These are phyloP conservation scores for Atta cephalotes DNA, from an alignment of 1,140 invertebrate genomes.

Conservation along the genomic window DNA sequence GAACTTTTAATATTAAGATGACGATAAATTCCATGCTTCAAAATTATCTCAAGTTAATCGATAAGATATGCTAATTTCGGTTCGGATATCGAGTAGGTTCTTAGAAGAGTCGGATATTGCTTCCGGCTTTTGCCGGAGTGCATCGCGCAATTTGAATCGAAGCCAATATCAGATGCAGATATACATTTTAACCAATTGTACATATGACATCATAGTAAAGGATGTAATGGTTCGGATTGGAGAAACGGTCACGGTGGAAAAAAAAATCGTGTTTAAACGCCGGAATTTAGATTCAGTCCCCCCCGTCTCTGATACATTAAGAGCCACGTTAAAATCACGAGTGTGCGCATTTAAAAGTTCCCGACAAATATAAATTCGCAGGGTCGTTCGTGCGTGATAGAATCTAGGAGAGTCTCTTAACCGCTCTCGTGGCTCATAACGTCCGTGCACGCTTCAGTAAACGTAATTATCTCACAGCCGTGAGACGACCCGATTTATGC, in stretches of 20 bases:
- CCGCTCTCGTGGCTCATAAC: slow-evolving; percentile 24
- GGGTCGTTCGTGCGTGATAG: slow-evolving; percentile 48
- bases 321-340: slow-evolving; percentile 34
- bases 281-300: slow-evolving; percentile 36
- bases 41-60: slow-evolving; percentile 12
- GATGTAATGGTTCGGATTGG: not conserved
- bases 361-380: slow-evolving; percentile 46
- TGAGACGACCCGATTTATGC: slow-evolving; percentile 52
- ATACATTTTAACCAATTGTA: slow-evolving; percentile 29
- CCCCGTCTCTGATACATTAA: not conserved
- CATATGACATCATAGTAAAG: slow-evolving; percentile 16
- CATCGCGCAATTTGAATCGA: not conserved
- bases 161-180: slow-evolving; percentile 34
- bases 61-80: slow-evolving; percentile 24
- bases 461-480: slow-evolving; percentile 45
- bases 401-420: slow-evolving; percentile 42
- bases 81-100: slow-evolving; percentile 9
- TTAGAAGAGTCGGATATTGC: slow-evolving; percentile 9
- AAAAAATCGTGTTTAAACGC: slow-evolving; percentile 10
- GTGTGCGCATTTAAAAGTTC: not conserved
- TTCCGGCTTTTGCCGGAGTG: slow-evolving; percentile 29
- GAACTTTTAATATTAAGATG: slow-evolving; percentile 4
- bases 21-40: not conserved
- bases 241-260: not conserved
- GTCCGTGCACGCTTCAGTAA: slow-evolving; percentile 52